phyloP scores from a whole-genome alignment of 2,113 vertebrate genomes.

The Scomber japonicus region DNA sequence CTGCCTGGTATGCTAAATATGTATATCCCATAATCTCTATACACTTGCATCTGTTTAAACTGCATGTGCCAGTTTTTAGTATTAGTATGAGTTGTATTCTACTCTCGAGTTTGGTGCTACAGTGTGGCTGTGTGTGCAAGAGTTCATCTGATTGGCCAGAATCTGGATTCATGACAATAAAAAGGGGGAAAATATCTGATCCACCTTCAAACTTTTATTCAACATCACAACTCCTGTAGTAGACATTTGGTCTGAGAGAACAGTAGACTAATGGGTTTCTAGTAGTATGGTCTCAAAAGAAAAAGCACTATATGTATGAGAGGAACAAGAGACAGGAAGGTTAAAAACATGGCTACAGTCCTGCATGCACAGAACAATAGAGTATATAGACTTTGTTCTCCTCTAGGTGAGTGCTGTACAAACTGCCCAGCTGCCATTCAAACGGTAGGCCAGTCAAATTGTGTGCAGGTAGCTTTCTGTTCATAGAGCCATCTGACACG shows the following conservation, averaged over 20 bases:
- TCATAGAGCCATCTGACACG: conserved; percentile 62
- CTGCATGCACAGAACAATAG: conserved; percentile 81
- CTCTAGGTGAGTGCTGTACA: conserved; percentile 73
- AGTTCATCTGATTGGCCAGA: conserved; percentile 39
- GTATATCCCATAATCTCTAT: not conserved
- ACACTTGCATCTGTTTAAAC: not conserved
- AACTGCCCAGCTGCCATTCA: conserved; percentile 63
- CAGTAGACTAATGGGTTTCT: conserved; percentile 77
- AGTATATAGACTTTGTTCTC: conserved; percentile 65
- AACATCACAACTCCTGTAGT: conserved; percentile 81
- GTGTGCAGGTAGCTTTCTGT: conserved; percentile 54
- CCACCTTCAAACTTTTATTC: conserved; percentile 84
- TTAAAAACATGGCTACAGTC: conserved; percentile 81
- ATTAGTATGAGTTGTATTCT: not conserved
- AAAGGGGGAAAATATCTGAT: conserved; percentile 65
- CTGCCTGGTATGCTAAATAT: not conserved
- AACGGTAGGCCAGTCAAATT: conserved; percentile 56
- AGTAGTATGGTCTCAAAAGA: conserved; percentile 74
- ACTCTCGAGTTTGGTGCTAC: not conserved
- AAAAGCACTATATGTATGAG: conserved; percentile 80
- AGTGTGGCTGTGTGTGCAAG: conserved; percentile 27
- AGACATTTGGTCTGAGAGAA: conserved; percentile 80
- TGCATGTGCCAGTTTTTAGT: not conserved
- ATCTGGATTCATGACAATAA: conserved; percentile 72
- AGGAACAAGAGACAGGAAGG: conserved; percentile 75